phyloP scores from a whole-genome alignment of 2,888 invertebrate species.

The Drosophila macrothrix region DNA sequence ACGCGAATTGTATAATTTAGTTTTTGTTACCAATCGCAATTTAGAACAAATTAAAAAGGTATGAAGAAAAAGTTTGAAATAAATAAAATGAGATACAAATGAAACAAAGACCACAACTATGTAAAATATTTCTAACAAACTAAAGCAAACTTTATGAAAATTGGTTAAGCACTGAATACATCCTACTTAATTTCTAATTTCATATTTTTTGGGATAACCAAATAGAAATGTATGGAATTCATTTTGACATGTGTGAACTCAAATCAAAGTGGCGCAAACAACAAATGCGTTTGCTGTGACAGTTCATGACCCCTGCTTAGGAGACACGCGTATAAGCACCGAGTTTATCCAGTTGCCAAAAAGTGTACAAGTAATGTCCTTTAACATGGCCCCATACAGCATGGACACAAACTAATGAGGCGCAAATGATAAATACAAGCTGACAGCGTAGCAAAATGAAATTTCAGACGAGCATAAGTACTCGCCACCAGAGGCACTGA shows the following conservation, averaged over 20 bases:
- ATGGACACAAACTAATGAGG: conserved; percentile 66
- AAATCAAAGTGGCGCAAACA: conserved; percentile 2
- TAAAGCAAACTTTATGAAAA: not conserved
- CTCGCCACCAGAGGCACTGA: not conserved
- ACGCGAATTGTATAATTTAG: not conserved
- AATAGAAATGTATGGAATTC: conserved; percentile 2
- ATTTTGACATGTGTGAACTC: conserved; percentile 8
- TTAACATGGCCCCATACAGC: conserved; percentile 49
- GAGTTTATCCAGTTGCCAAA: conserved; percentile 20
- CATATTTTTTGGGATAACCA: not conserved
- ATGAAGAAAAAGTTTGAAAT: not conserved
- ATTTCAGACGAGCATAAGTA: conserved; percentile 41
- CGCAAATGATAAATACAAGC: conserved; percentile 77
- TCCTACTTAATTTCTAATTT: not conserved
- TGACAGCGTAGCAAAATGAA: conserved; percentile 45
- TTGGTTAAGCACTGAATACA: not conserved
- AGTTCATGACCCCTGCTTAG: conserved; percentile 41
- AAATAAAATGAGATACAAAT: too few species aligned
- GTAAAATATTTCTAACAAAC: not conserved
- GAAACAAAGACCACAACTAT: not conserved
- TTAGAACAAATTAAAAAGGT: not conserved
- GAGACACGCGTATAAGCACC: conserved; percentile 7
- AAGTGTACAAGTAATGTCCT: conserved; percentile 59
- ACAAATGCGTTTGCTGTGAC: not conserved
- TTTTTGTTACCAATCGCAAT: not conserved